Conservation (phyloP, 1,140 invertebrate genomes). For the Cydia pomonella region DNA sequence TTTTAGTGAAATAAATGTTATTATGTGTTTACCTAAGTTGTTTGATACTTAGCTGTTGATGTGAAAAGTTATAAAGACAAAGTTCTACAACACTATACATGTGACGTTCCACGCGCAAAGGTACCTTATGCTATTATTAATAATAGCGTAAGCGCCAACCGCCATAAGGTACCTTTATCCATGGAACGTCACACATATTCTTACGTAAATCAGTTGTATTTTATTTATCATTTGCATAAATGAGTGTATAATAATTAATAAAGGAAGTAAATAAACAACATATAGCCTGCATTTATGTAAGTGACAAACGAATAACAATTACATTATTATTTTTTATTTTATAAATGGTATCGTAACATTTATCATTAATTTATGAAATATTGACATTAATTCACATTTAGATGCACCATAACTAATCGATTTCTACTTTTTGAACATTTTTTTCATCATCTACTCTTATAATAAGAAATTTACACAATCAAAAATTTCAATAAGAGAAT, state of each 20-base stretch:
- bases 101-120: no score
- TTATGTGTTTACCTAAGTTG: no score
- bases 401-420: constrained; percentile 11
- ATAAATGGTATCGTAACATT: constrained; percentile 11
- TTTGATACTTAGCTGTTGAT: no score
- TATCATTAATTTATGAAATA: neutral
- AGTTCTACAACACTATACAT: neutral
- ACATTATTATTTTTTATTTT: neutral
- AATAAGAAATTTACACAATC: constrained; percentile 23
- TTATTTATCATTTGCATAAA: neutral
- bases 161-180: no score
- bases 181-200: no score
- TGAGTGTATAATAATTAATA: constrained; percentile 5
- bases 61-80: neutral
- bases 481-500: constrained; percentile 29
- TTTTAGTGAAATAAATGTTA: no score
- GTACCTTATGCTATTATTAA: no score
- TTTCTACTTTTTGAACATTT: constrained; percentile 20
- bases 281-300: neutral
- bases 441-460: constrained; percentile 24
- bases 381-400: constrained; percentile 18
- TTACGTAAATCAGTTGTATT: neutral
- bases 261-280: neutral
- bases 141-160: no score
- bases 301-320: neutral